Percentiles rank a stretch among this genome's conserved stretches.
phyloP scores from a whole-genome alignment of 2,113 vertebrate species.

The Gorsachius goisagi region DNA sequence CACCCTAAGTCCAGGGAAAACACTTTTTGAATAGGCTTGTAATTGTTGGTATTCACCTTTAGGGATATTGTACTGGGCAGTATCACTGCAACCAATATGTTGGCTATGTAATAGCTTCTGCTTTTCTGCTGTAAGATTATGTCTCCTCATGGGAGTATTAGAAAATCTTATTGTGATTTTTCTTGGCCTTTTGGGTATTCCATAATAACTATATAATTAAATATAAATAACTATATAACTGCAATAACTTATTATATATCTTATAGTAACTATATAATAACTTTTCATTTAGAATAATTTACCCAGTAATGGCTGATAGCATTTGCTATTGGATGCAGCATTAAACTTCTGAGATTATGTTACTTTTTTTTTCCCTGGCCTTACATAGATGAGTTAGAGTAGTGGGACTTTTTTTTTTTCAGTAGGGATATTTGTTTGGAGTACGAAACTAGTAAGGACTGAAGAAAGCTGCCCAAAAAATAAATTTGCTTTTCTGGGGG shows the following conservation, averaged over 20 bases:
- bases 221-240: too few relatives aligned
- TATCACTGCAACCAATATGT: constrained; percentile 70
- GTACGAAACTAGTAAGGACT: not conserved
- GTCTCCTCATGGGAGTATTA: constrained; percentile 68
- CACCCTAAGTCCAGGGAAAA: not conserved
- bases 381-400: not conserved
- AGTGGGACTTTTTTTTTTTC: not conserved
- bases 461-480: not conserved
- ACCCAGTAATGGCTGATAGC: not conserved
- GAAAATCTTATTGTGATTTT: not conserved
- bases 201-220: not conserved
- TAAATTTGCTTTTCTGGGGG: not conserved
- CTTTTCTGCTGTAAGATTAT: constrained; percentile 77
- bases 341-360: not conserved
- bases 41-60: not conserved
- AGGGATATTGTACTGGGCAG: not conserved
- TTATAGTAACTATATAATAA: not conserved
- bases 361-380: not conserved
- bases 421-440: not conserved
- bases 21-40: not conserved
- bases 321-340: not conserved
- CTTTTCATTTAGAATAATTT: not conserved
- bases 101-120: constrained; percentile 72
- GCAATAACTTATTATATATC: not conserved
- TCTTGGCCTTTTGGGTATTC: not conserved